Evolutionary conservation across 1,140 invertebrate genomes (phyloP).

Genomic region (Neoseiulus cucumeris): DNA sequence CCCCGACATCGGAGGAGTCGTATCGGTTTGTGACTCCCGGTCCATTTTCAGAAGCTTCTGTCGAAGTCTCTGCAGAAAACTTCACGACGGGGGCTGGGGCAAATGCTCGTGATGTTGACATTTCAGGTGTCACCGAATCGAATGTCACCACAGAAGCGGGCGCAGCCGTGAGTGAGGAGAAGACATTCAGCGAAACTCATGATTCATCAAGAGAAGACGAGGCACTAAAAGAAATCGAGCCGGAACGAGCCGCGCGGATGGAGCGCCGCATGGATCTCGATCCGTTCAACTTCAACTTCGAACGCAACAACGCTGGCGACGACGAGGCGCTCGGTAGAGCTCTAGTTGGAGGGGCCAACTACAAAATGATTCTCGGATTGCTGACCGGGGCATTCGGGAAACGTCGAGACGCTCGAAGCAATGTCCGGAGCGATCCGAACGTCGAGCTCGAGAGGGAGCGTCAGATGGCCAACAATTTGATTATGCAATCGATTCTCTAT

Average conservation of each 20-base stretch:
- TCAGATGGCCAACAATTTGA: neutral
- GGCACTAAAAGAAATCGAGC: too few species aligned
- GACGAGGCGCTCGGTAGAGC: neutral
- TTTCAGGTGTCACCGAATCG: too few species aligned
- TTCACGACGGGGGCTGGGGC: too few species aligned
- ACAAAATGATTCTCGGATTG: neutral
- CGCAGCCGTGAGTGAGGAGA: too few species aligned
- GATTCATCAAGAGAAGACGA: too few species aligned
- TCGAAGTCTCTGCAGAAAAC: too few species aligned
- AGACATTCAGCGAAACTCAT: too few species aligned
- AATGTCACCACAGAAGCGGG: too few species aligned
- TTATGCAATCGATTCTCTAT: constrained; percentile 2
- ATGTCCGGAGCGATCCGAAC: neutral
- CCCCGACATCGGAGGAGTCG: too few species aligned
- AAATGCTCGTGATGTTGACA: too few species aligned
- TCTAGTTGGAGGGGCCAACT: neutral
- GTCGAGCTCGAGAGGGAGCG: neutral
- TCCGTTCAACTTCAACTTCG: neutral
- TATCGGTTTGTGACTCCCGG: too few species aligned
- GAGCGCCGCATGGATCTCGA: neutral
- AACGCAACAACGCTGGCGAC: neutral
- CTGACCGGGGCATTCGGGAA: neutral
- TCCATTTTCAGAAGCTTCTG: too few species aligned
- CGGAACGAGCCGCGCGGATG: neutral
- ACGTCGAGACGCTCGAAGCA: neutral